Evolutionary conservation across 2,888 invertebrate species (phyloP).

Genomic region (Drepana falcataria): DNA sequence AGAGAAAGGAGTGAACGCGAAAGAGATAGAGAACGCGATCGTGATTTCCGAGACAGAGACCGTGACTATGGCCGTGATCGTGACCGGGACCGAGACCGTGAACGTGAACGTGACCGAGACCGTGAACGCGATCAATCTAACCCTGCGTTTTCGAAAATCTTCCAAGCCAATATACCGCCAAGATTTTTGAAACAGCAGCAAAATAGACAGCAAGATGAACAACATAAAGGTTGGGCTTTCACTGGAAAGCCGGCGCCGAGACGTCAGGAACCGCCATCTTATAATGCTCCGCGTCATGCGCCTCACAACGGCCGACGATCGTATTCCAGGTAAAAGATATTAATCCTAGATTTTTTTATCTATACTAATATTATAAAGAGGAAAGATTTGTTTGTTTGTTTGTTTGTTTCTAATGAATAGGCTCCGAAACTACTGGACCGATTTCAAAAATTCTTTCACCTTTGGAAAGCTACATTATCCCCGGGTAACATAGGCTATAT

Average conservation of each 20-base stretch:
- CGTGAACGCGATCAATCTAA: conserved; percentile 76
- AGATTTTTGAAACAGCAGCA: conserved; percentile 89
- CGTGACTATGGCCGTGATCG: conserved; percentile 59
- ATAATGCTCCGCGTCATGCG: conserved; percentile 60
- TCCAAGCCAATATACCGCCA: conserved; percentile 91
- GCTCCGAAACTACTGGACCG: too few relatives aligned
- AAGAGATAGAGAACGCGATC: conserved; percentile 38
- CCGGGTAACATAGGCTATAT: too few relatives aligned
- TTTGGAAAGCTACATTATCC: too few relatives aligned
- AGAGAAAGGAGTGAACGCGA: conserved; percentile 43
- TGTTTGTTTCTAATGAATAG: too few relatives aligned
- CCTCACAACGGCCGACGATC: conserved; percentile 65
- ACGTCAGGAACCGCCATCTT: conserved; percentile 59
- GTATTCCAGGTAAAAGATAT: conserved; percentile 53
- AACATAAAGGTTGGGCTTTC: conserved; percentile 67
- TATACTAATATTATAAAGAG: too few relatives aligned
- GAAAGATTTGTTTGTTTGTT: too few relatives aligned
- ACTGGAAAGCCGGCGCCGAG: conserved; percentile 57
- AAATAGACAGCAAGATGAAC: conserved; percentile 69
- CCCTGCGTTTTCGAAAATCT: conserved; percentile 84
- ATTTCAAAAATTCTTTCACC: too few relatives aligned
- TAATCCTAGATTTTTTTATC: too few relatives aligned
- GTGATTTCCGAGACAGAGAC: conserved; percentile 48
- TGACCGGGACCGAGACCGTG: conserved; percentile 59
- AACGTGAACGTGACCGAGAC: conserved; percentile 64